Evolutionary conservation across 2,113 vertebrate genomes (phyloP), one percentile per base, ranked within the genome.

Genomic region (Burhinus bistriatus): DNA sequence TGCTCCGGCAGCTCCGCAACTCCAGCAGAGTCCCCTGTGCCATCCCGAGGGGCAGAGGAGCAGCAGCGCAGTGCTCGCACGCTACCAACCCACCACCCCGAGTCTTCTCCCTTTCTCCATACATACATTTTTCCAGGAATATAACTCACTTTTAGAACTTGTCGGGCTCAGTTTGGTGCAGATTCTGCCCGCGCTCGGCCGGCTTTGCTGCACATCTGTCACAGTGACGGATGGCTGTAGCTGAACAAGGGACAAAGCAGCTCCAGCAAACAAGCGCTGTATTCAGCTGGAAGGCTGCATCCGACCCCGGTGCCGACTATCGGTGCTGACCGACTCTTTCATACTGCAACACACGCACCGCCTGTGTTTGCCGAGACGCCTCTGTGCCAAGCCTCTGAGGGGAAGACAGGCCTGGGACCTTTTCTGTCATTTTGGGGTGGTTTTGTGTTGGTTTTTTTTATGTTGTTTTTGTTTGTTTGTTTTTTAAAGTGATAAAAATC

Each of bases 241-340:
- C 75, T 25, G 36, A 80, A 85, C 85, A 90, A 88, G 85, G 95
- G 95, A 97, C 96, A 96, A 83, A 94, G 94, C 27, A 30, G n/a
- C 54, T n/a, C 70, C 82, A 65, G 78, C 1, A 3, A 72, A 96
- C 93, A 93, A 92, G 71, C 0, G 0, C 54, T 11, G 64, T 92
- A 86, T 90, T 96, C 85, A 96, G 89, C 71, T 26, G 40, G 23
- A 40, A 19, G 73, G 84, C 52, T 40, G 71, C 70, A 44, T 18
- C 11, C 2, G 18, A 34, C 52, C 49, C 80, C 12, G 3, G 57
- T 3, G 72, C 76, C 36, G 58, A 29, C 75, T 4, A 3, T 36
- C 19, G 2, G 23, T 8, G 27, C 54, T 66, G 71, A 58, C 49
- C 36, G 20, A 59, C 49, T 49, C 88, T 64, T 92, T 87, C 86